phyloP scores from a whole-genome alignment of 2,888 invertebrate species.

The Drosophila mimetica region DNA sequence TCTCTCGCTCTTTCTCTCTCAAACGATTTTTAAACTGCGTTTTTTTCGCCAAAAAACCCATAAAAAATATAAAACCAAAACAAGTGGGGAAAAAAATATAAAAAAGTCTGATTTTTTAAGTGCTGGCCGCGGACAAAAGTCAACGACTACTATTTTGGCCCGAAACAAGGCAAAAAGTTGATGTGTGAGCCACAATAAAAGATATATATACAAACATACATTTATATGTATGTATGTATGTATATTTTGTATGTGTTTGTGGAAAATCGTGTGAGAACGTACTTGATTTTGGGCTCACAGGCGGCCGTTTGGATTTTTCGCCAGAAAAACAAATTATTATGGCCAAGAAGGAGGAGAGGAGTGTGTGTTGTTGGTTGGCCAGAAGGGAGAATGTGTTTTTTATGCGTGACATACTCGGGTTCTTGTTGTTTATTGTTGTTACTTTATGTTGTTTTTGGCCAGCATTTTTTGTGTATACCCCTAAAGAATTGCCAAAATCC shows the following conservation, averaged over 20 bases:
- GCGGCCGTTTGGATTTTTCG: constrained; percentile 46
- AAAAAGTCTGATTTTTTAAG: constrained; percentile 47
- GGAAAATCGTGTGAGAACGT: constrained; percentile 67
- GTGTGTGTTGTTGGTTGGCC: constrained; percentile 6
- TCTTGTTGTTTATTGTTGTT: constrained; percentile 37
- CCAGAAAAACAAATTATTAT: constrained; percentile 50
- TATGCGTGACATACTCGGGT: constrained; percentile 66
- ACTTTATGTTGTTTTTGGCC: constrained; percentile 26
- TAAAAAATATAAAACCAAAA: constrained; percentile 55
- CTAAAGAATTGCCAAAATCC: constrained; percentile 21
- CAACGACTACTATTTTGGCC: constrained; percentile 64
- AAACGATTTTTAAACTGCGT: constrained; percentile 69
- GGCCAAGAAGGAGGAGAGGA: constrained; percentile 22
- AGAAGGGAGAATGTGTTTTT: constrained; percentile 32
- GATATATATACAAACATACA: constrained; percentile 4
- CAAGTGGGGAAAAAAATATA: constrained; percentile 3
- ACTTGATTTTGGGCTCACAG: constrained; percentile 67
- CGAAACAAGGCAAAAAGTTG: constrained; percentile 28
- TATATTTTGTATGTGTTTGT: neutral
- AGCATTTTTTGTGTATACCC: constrained; percentile 74
- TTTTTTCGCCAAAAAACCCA: constrained; percentile 75
- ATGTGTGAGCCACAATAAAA: constrained; percentile 56
- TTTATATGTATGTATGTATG: neutral
- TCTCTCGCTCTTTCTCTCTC: constrained; percentile 1
- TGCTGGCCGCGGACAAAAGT: constrained; percentile 62